Evolutionary conservation across 1,140 invertebrate species (phyloP).

Genomic region (Physella acuta): DNA sequence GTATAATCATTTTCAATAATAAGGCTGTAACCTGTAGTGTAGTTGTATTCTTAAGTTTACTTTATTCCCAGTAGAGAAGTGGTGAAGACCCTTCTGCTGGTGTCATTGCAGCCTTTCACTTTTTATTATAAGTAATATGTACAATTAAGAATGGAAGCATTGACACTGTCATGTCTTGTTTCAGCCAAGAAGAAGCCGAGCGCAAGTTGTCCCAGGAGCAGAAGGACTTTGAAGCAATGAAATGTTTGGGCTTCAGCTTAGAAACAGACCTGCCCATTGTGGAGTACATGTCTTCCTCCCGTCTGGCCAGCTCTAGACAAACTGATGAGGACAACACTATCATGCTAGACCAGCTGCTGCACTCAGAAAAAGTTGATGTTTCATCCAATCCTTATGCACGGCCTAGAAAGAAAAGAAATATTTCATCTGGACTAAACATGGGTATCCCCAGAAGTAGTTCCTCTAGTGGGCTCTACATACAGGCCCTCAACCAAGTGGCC

Average conservation of each 20-base stretch:
- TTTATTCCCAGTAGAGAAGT: too few species aligned
- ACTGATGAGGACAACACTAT: not conserved
- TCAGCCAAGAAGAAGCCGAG: not conserved
- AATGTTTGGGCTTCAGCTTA: not conserved
- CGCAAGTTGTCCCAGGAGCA: not conserved
- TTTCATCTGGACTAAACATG: not conserved
- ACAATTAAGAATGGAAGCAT: not conserved
- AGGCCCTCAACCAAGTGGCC: not conserved
- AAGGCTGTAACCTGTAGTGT: too few species aligned
- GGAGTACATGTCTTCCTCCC: too few species aligned
- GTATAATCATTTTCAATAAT: too few species aligned
- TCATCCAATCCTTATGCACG: slow-evolving; percentile 1
- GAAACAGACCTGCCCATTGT: not conserved
- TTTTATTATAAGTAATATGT: too few species aligned
- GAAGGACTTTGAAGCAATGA: not conserved
- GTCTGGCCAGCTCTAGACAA: not conserved
- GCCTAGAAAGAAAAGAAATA: not conserved
- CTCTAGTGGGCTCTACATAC: not conserved
- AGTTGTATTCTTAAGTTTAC: too few species aligned
- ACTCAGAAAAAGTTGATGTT: not conserved
- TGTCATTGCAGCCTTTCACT: too few species aligned
- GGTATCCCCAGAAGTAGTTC: not conserved
- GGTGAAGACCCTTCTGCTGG: too few species aligned
- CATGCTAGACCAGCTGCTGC: not conserved
- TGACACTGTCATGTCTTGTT: not conserved